These are phyloP conservation scores for Sebastes schlegelii DNA, from an alignment of 2,113 vertebrate genomes.

Conservation along the genomic window DNA sequence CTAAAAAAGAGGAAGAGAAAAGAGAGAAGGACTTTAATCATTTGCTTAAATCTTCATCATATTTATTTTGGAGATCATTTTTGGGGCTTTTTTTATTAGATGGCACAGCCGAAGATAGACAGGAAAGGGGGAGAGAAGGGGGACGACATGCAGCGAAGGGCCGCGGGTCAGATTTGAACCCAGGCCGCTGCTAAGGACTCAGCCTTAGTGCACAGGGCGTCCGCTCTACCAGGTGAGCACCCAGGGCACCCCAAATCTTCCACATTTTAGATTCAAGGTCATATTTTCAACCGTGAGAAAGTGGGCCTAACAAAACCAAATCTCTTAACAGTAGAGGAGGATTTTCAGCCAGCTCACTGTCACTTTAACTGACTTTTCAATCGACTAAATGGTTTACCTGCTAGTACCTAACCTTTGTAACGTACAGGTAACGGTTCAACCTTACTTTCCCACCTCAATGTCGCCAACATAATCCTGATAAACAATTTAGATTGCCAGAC, in stretches of 20 bases:
- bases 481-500: slow-evolving; percentile 73
- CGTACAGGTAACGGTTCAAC: slow-evolving; percentile 31
- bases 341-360: background rate
- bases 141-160: too few species aligned
- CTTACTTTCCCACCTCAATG: slow-evolving; percentile 68
- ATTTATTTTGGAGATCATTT: too few species aligned
- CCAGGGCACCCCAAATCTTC: background rate
- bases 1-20: slow-evolving; percentile 71
- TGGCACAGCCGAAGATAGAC: too few species aligned
- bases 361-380: background rate
- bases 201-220: too few species aligned
- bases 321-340: background rate
- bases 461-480: slow-evolving; percentile 77
- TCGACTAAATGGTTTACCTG: background rate
- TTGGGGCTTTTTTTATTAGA: too few species aligned
- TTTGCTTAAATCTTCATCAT: background rate
- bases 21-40: slow-evolving; percentile 6
- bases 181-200: too few species aligned
- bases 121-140: too few species aligned
- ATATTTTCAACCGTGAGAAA: background rate
- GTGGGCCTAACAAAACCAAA: background rate
- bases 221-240: too few species aligned
- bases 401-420: background rate
- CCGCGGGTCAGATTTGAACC: too few species aligned
- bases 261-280: slow-evolving; percentile 3